phyloP scores from a whole-genome alignment of 2,797 vertebrate genomes.

The Eidolon dupreanum region DNA sequence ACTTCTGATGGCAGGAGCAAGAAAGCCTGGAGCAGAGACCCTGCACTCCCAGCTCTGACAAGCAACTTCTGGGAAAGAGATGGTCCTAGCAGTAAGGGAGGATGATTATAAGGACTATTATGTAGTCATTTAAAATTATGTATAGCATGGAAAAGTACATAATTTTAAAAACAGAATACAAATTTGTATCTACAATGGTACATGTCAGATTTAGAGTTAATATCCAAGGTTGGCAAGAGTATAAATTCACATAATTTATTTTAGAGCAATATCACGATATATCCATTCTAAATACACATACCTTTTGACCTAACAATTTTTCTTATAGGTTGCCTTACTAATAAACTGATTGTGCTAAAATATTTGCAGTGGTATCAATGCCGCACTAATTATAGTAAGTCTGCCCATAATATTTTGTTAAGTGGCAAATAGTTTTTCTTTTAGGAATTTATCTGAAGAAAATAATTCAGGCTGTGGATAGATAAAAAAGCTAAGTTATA shows the following conservation, averaged over 20 bases:
- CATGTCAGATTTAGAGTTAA: not conserved
- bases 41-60: not conserved
- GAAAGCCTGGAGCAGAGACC: not conserved
- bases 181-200: not conserved
- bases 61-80: not conserved
- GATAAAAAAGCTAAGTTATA: not conserved
- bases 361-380: constrained; percentile 20
- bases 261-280: not conserved
- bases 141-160: not conserved
- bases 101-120: not conserved
- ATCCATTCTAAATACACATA: not conserved
- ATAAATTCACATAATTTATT: not conserved
- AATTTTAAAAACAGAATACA: not conserved
- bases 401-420: not conserved
- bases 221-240: not conserved
- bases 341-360: not conserved
- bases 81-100: not conserved
- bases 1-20: not conserved
- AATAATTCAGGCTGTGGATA: not conserved
- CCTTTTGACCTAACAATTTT: not conserved
- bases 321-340: not conserved
- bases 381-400: constrained; percentile 2
- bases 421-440: not conserved
- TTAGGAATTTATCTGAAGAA: constrained; percentile 4
- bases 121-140: not conserved